Evolutionary conservation across 2,113 vertebrate genomes (phyloP).

Genomic region (Ramphastos sulfuratus): DNA sequence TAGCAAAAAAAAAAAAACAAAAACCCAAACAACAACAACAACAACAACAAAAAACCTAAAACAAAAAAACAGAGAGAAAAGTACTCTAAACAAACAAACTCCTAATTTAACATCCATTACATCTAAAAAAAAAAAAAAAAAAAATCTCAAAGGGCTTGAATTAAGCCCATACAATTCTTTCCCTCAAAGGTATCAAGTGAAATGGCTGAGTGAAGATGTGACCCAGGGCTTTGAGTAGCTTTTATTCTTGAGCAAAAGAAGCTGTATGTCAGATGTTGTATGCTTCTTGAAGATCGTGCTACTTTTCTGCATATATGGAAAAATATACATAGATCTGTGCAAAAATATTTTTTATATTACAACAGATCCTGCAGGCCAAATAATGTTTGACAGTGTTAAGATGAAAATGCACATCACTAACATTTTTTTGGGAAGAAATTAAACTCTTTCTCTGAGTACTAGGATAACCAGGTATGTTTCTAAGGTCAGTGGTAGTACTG

Average conservation of each 20-base stretch:
- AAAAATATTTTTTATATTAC: slow-evolving; percentile 35
- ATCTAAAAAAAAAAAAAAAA: not conserved
- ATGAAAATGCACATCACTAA: not conserved
- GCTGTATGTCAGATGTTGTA: not conserved
- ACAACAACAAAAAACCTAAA: too few species aligned
- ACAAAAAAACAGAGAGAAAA: not conserved
- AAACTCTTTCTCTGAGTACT: not conserved
- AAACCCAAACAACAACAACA: too few species aligned
- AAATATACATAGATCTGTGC: slow-evolving; percentile 14
- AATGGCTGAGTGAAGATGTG: not conserved
- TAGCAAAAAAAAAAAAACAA: not conserved
- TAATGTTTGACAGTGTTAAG: not conserved
- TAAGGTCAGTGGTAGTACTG: not conserved
- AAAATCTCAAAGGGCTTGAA: not conserved
- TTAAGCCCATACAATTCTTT: not conserved
- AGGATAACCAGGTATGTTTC: not conserved
- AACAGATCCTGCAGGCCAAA: slow-evolving; percentile 40
- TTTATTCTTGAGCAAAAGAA: slow-evolving; percentile 14
- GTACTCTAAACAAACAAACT: not conserved
- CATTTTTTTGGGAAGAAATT: not conserved
- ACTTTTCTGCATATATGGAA: slow-evolving; percentile 8
- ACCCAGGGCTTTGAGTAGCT: not conserved
- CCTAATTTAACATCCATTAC: not conserved
- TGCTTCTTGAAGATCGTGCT: slow-evolving; percentile 20
- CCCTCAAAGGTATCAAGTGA: not conserved